A percentile compares a stretch with the other conserved stretches of the same genome.
phyloP scores from a whole-genome alignment of 2,888 invertebrate species.

The Epinotia bilunana region DNA sequence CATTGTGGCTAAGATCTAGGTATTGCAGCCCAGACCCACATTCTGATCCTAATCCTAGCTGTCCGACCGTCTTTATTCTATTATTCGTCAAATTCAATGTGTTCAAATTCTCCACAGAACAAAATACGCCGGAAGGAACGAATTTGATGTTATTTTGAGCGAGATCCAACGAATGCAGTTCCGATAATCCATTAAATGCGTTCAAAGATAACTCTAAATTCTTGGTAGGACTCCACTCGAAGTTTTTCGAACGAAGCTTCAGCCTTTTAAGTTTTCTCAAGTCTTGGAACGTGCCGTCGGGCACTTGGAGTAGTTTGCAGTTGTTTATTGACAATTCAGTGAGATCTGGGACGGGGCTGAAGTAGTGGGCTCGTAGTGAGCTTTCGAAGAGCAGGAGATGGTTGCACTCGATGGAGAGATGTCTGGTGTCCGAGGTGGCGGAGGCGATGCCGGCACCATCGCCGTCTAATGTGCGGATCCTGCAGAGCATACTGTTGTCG shows the following conservation, averaged over 20 bases:
- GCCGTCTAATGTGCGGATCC: conserved; percentile 88
- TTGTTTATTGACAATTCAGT: conserved; percentile 90
- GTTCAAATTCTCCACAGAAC: conserved; percentile 91
- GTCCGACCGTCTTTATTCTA: conserved; percentile 90
- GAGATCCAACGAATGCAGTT: conserved; percentile 91
- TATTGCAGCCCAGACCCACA: conserved; percentile 89
- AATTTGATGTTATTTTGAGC: conserved; percentile 93
- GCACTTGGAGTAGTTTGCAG: conserved; percentile 91
- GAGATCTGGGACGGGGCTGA: conserved; percentile 89
- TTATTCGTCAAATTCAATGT: conserved; percentile 94
- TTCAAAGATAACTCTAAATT: conserved; percentile 89
- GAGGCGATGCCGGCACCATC: conserved; percentile 87
- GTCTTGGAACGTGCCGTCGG: conserved; percentile 91
- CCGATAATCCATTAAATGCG: conserved; percentile 90
- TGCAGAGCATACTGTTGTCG: conserved; percentile 86
- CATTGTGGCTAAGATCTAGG: conserved; percentile 92
- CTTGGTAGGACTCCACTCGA: conserved; percentile 90
- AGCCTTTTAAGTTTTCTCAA: conserved; percentile 91
- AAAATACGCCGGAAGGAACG: conserved; percentile 91
- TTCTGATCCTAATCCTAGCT: conserved; percentile 88
- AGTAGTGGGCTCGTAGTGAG: conserved; percentile 88
- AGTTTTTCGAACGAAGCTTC: conserved; percentile 91
- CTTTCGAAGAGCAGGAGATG: conserved; percentile 92
- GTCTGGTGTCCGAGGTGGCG: conserved; percentile 87
- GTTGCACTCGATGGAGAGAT: conserved; percentile 90